Base-by-base conservation (phyloP, 2,888 invertebrate species). In the Embidobia sp. region DNA sequence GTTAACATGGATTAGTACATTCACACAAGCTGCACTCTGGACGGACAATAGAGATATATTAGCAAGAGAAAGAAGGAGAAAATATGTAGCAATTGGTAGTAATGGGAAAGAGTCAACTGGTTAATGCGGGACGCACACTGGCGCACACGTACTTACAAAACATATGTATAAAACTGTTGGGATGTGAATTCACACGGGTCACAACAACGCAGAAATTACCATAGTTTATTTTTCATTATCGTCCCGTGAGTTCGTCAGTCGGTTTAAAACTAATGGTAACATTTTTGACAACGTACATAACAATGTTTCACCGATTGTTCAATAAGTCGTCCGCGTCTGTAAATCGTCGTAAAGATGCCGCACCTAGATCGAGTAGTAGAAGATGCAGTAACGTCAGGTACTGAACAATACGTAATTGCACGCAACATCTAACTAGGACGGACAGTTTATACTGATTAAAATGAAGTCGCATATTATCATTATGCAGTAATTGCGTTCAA, bases 101-200 rank as follows among this genome's bases (percentile, higher is more conserved):
- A 78, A 80, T 72, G 67, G 74, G 72, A 77, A 53, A 77, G 64
- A 75, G 61, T 79, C 77, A 77, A 76, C 75, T 79, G 81, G 78
- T 79, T 67, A 81, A 86, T 87, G 87, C 85, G 85, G 85, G 88
- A 85, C 85, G 88, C 84, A 89, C 88, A 87, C 85, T 88, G 89
- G 87, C 88, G 86, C 88, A 89, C 85, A 89, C 87, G 85, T 88
- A 88, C 88, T 85, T 87, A 89, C 86, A 89, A 87, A 88, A 88
- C 85, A 87, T 88, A 87, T 86, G 85, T 88, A 88, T 85, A 88
- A 88, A 89, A 88, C 83, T 88, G 84, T 86, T 86, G 91, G 91
- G 91, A 90, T 88, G 91, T 91, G 91, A 91, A 90, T 90, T 90
- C 90, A 92, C 94, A 94, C 93, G 93, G 94, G 95, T 94, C 94